phyloP scores from a whole-genome alignment of 2,113 vertebrate species.

The Limnothrissa miodon region DNA sequence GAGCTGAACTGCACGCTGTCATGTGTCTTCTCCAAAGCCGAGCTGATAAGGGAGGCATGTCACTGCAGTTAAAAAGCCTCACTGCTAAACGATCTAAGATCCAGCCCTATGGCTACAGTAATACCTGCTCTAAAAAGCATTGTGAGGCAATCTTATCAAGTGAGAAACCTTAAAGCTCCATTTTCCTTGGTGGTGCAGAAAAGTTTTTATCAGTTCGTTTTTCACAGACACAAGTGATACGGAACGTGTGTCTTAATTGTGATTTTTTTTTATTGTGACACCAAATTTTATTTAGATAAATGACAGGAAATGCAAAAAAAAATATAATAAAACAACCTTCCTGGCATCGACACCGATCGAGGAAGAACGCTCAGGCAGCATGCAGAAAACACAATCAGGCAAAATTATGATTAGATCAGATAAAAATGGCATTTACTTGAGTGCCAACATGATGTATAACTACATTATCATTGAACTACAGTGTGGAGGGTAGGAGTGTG shows the following conservation, averaged over 20 bases:
- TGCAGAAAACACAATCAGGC: conserved; percentile 75
- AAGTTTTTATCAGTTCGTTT: background rate
- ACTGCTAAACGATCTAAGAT: background rate
- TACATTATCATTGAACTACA: conserved; percentile 60
- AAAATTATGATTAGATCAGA: conserved; percentile 75
- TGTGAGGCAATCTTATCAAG: background rate
- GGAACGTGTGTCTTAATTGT: background rate
- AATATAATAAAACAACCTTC: conserved; percentile 58
- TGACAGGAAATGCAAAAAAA: background rate
- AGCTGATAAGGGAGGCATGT: conserved; percentile 25
- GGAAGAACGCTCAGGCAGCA: conserved; percentile 57
- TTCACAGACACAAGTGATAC: background rate
- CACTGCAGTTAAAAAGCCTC: conserved; percentile 8
- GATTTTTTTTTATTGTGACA: background rate
- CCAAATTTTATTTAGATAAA: background rate
- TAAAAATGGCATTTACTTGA: conserved; percentile 79
- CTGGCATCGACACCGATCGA: conserved; percentile 67
- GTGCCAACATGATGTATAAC: conserved; percentile 78
- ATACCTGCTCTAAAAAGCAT: background rate
- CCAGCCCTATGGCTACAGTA: conserved; percentile 3
- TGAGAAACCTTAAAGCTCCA: background rate
- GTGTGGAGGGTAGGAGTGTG: background rate
- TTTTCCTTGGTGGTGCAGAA: conserved; percentile 27
- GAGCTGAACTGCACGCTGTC: conserved; percentile 55
- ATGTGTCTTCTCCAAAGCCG: conserved; percentile 68